Base-by-base conservation (phyloP, 2,113 vertebrate genomes). In the Lampris incognitus region DNA sequence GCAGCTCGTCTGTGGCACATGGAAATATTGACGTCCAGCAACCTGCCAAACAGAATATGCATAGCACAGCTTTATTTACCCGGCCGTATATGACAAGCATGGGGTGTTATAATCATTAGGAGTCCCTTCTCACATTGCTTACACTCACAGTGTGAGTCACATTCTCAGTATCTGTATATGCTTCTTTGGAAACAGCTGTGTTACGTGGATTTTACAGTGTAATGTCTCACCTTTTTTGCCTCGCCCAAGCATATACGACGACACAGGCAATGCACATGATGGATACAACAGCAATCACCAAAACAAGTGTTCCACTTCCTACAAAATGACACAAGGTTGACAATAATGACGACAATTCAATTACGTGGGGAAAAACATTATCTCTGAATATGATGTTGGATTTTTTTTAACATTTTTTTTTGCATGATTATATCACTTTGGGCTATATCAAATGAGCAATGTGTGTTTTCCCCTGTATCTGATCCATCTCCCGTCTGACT, bases 211-310 rank as follows among this genome's bases (percentile, higher is more conserved):
- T 65, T 46, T 7, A 37, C 36, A 52, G 1, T 24, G 41, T 50
- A 36, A 24, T 42, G 9, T 1, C 75, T 79, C 37, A 89, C 85
- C 73, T 60, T 42, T 60, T 68, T 2, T 5, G 9, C 11, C 1
- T 38, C 0, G 56, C 0, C 24, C 3, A 42, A 8, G 4, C 38
- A 39, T 24, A 49, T 39, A n/a, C 39, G 13, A 60, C 0, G 1
- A 78, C 2, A 54, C 42, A 41, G 6, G 0, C n/a, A 5, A 58
- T 1, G 1, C 51, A 0, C 0, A 77, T 0, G 1, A 49, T 0
- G 5, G 38, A 4, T 2, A 62, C 0, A 4, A 73, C 0, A 40
- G 10, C 39, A 1, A 50, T 39, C 0, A 0, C 0, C 4, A 7
- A 39, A 6, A 7, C 3, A 3, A 54, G 52, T 7, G 0, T 2